Conservation (phyloP, 30 jellyfish, hydroid and myxozoan species). For the Pelagia noctiluca region DNA sequence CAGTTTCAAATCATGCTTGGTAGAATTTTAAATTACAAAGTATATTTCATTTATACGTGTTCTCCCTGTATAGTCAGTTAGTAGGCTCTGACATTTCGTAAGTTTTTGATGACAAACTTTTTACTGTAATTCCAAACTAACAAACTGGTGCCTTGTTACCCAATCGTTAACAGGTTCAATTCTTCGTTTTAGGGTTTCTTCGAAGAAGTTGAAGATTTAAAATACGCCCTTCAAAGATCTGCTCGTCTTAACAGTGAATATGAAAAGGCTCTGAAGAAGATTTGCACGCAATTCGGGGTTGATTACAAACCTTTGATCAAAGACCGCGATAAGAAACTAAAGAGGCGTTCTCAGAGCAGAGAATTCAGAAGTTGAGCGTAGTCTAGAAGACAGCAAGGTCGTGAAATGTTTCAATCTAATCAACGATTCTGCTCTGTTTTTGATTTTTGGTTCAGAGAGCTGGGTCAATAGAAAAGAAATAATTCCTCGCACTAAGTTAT, state of each 20-base stretch:
- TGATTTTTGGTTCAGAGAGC: no score
- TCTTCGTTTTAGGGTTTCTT: constrained; percentile 61
- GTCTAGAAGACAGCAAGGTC: no score
- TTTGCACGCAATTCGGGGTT: constrained; percentile 71
- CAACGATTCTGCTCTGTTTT: no score
- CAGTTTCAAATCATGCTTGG: no score
- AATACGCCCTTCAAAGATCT: constrained; percentile 82
- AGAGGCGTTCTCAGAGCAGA: constrained; percentile 20
- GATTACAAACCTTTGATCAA: constrained; percentile 28
- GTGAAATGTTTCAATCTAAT: no score
- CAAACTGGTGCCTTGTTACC: neutral
- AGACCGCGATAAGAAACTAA: neutral
- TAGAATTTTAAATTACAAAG: no score
- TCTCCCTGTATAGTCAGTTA: no score
- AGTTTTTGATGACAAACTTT: no score
- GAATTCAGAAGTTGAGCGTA: neutral
- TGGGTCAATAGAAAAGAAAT: no score
- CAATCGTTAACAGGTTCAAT: neutral
- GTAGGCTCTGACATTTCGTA: no score
- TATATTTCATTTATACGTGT: no score
- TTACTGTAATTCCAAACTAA: neutral
- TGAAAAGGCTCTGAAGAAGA: constrained; percentile 61
- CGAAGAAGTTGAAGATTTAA: constrained; percentile 84
- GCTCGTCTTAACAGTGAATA: constrained; percentile 68
- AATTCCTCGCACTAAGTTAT: no score